Conservation (phyloP, 2,797 vertebrate species). For the Eulemur mongoz region DNA sequence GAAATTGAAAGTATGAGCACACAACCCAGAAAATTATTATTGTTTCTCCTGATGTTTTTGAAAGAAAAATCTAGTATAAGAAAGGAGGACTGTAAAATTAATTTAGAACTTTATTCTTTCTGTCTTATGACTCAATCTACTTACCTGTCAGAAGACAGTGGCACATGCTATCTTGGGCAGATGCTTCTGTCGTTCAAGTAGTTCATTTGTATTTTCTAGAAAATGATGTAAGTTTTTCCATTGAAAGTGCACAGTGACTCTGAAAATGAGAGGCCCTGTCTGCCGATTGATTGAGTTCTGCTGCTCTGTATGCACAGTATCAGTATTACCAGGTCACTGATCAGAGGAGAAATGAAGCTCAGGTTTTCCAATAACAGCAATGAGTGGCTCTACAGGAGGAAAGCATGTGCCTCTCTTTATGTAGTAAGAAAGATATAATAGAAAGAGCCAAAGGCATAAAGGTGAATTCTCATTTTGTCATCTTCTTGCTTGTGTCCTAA, state of each 20-base stretch:
- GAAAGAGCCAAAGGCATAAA: not conserved
- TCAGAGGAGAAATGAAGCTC: not conserved
- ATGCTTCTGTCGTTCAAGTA: not conserved
- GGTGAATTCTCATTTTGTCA: conserved; percentile 5
- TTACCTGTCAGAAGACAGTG: not conserved
- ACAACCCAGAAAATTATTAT: not conserved
- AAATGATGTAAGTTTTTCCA: not conserved
- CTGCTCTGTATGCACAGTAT: not conserved
- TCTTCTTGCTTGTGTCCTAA: not conserved
- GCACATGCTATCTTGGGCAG: not conserved
- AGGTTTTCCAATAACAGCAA: not conserved
- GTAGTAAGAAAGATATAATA: not conserved
- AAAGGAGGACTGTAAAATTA: conserved; percentile 25
- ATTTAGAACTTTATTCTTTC: not conserved
- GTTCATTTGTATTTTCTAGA: conserved; percentile 33
- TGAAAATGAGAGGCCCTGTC: not conserved
- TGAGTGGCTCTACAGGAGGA: not conserved
- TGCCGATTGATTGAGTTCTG: not conserved
- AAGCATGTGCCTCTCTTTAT: not conserved
- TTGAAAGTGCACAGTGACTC: not conserved
- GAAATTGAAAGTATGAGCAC: not conserved
- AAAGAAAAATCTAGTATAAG: not conserved
- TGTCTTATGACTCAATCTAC: not conserved
- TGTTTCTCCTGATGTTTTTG: conserved; percentile 28
- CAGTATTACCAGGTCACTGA: not conserved